Evolutionary conservation across 2,113 vertebrate species (phyloP), one percentile per base, ranked within the genome.

Genomic region (Seriola quinqueradiata): DNA sequence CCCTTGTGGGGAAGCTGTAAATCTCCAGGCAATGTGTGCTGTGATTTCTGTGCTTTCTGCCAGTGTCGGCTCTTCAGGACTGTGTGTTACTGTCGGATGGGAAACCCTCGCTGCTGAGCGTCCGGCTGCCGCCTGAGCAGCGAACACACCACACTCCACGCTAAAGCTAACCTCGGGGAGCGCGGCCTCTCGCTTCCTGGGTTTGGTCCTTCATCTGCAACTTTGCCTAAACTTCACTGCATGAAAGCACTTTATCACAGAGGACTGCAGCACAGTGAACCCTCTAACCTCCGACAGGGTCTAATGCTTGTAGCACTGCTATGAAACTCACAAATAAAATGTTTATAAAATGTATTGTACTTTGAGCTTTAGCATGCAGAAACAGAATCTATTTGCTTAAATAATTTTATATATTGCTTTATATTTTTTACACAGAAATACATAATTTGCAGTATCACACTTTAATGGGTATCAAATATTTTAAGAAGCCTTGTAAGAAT

Each of bases 61-160:
- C 94, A 95, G 44, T 98, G 98, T 71, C 93, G 95, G 3, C 89
- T 99, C 79, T 97, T 98, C 85, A 94, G 95, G 82, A 97, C 96
- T 0, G 90, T 95, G 64, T 97, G 97, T 86, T 93, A 88, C 85
- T 99, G 97, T 84, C 95, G 95, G 2, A 91, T 95, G 87, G 93
- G 96, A 17, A 96, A 95, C 73, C 95, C 94, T 2, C 88, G 87
- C 75, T 99, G 97, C 92, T 97, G 91, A 97, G 25, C 2, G 5
- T 4, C 21, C 68, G 5, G 17, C n/a, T 0, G 46, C 46, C 13
- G 38, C 17, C 21, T 2, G 1, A 2, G 4, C 55, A 28, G 3
- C 72, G 1, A 8, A 46, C 25, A 21, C 6, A 21, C 34, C 9
- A 55, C 44, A 4, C 50, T 32, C 25, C 67, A 34, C 25, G 64